Evolutionary conservation across 2,113 vertebrate species (phyloP), one percentile per base, ranked within the genome.

Genomic region (Merops nubicus): DNA sequence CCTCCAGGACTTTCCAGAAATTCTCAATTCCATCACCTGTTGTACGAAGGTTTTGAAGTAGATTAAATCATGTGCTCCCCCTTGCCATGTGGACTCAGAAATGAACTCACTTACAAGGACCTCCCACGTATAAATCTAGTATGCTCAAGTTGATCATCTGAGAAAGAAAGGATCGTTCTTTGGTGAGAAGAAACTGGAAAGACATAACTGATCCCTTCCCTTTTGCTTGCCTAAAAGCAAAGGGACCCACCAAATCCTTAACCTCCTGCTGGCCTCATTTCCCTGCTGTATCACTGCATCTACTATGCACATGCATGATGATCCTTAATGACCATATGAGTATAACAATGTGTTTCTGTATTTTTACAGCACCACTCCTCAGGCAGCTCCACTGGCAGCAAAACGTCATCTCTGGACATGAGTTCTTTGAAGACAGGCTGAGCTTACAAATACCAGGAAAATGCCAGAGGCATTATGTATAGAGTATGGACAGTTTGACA

Each of bases 1-100:
- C 98, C 63, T 97, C 85, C 78, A 99, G 94, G 78, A 99, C 97
- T n/a, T 74, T 96, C 98, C 99, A 99, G 96, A 99, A 99, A 79
- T 92, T 98, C 11, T 99, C 98, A 92, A 98, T 79, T 43, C 98
- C 98, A 79, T 99, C 98, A 85, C 98, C 98, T 99, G 77, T 96
- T 57, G 59, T 26, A 92, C 38, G 76, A 51, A 90, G 40, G 36
- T 56, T 80, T 86, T 11, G 11, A 91, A 36, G 31, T 1, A 51
- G 10, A 80, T 88, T 73, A 76, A 89, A 22, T 56, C 5, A 33
- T 26, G 28, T 2, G 0, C 29, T 72, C 15, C 16, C 15, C 4
- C 16, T 48, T 11, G 15, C 42, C 25, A 29, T 3, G 9, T 48
- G 64, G 72, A 48, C 47, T 72, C 70, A 43, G 75, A 88, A 93